Conservation (phyloP, 2,888 invertebrate genomes). For the Agriopis leucophaearia region DNA sequence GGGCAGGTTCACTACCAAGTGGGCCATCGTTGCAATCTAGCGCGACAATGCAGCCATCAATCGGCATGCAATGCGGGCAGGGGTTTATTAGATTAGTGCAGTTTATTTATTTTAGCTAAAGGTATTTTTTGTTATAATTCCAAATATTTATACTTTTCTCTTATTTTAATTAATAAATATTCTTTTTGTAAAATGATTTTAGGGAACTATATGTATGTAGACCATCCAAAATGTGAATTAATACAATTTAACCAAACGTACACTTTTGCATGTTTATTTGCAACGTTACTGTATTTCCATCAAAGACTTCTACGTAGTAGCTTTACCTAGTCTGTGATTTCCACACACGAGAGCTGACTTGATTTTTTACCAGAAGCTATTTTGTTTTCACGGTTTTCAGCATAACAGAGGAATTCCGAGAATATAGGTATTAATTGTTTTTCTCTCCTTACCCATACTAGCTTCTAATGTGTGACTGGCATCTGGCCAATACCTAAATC, state of each 20-base stretch:
- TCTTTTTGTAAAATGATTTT: too few relatives aligned
- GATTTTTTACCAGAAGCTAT: not conserved
- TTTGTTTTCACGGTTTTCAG: slow-evolving; percentile 2
- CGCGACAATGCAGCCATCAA: too few relatives aligned
- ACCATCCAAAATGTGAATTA: not conserved
- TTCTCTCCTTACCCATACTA: slow-evolving; percentile 3
- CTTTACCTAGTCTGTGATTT: too few relatives aligned
- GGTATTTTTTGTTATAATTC: too few relatives aligned
- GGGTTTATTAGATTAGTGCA: too few relatives aligned
- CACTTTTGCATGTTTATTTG: not conserved
- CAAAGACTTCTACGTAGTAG: too few relatives aligned
- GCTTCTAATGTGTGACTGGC: slow-evolving; percentile 26
- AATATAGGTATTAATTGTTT: slow-evolving; percentile 9
- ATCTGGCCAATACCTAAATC: slow-evolving; percentile 30
- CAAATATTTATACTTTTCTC: too few relatives aligned
- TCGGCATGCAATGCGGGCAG: too few relatives aligned
- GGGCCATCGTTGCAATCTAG: too few relatives aligned
- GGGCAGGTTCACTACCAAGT: too few relatives aligned
- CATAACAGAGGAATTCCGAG: not conserved
- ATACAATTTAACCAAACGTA: not conserved
- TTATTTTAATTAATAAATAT: too few relatives aligned
- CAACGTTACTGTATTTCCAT: not conserved
- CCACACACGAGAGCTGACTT: not conserved
- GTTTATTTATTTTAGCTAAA: too few relatives aligned
- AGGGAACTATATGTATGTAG: not conserved